Evolutionary conservation across 2,113 vertebrate species (phyloP).

Genomic region (Tamias sibiricus): DNA sequence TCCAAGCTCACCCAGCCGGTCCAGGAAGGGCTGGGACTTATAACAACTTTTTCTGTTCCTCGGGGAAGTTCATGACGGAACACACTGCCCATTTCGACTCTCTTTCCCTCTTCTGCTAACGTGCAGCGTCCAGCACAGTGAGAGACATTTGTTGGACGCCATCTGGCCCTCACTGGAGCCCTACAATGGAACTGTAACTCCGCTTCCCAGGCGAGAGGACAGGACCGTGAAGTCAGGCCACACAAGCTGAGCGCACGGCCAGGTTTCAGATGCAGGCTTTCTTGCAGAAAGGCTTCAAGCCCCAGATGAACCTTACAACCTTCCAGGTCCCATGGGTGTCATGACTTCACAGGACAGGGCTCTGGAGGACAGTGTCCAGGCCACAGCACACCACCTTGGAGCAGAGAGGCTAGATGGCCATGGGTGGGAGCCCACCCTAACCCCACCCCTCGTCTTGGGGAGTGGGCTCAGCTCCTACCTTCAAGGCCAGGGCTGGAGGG

Average conservation of each 20-base stretch:
- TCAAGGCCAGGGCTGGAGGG: background rate
- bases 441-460: background rate
- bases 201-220: background rate
- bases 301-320: background rate
- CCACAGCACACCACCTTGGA: background rate
- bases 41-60: background rate
- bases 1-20: background rate
- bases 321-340: background rate
- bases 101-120: background rate
- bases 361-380: background rate
- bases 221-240: background rate
- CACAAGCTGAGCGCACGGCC: background rate
- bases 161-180: fast-evolving
- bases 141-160: background rate
- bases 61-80: background rate
- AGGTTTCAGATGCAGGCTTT: background rate
- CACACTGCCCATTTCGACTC: background rate
- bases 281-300: background rate
- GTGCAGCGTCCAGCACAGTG: background rate
- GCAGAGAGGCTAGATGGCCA: background rate
- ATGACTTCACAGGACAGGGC: background rate
- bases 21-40: background rate
- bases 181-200: background rate
- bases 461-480: background rate
- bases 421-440: background rate